Evolutionary conservation across 2,888 invertebrate genomes (phyloP).

Genomic region (Lasioglossum pauxillum): DNA sequence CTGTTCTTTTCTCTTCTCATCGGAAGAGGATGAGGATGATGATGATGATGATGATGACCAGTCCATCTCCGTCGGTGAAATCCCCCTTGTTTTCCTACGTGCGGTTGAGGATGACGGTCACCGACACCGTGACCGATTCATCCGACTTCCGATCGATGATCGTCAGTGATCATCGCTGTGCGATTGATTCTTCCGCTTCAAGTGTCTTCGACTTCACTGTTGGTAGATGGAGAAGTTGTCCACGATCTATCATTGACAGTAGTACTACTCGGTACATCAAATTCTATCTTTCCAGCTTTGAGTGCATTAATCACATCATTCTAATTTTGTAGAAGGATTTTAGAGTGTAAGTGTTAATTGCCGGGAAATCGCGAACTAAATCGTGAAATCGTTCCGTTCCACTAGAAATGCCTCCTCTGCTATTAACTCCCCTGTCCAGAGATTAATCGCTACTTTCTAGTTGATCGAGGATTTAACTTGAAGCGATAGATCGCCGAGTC

Average conservation of each 20-base stretch:
- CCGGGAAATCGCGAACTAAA: not conserved
- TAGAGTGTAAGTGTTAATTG: not conserved
- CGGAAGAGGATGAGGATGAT: not conserved
- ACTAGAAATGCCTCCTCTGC: too few species aligned
- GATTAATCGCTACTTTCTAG: not conserved
- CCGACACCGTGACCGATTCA: constrained; percentile 6
- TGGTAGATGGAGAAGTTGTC: not conserved
- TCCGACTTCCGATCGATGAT: not conserved
- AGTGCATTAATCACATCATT: not conserved
- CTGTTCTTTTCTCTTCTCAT: not conserved
- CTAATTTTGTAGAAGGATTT: not conserved
- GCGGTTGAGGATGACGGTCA: not conserved
- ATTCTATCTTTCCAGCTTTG: not conserved
- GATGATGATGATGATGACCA: not conserved
- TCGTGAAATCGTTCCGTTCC: not conserved
- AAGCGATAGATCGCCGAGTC: not conserved
- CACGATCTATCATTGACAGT: too few species aligned
- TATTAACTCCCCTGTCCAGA: not conserved
- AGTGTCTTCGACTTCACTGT: not conserved
- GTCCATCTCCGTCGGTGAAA: not conserved
- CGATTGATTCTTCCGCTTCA: not conserved
- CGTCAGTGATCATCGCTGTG: not conserved
- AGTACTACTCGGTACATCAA: not conserved
- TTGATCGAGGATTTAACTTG: not conserved
- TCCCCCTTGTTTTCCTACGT: not conserved